Conservation (phyloP, 2,797 vertebrate species). For the Graptemys geographica region DNA sequence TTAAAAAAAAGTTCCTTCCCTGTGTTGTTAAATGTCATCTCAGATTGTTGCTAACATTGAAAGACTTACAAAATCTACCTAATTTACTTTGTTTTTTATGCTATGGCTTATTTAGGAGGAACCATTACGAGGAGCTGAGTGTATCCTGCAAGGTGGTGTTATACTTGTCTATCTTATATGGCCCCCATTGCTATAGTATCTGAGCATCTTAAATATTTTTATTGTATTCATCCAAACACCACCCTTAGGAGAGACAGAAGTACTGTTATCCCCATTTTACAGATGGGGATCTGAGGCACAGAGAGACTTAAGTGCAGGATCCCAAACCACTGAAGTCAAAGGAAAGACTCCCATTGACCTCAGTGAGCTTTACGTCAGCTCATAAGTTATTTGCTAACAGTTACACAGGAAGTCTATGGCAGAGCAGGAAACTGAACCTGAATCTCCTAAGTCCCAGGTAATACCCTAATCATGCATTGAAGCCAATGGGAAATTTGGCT, state of each 20-base stretch:
- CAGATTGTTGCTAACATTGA: background rate
- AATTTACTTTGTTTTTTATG: background rate
- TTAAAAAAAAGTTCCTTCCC: background rate
- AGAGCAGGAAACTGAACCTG: background rate
- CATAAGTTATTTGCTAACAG: background rate
- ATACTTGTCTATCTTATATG: background rate
- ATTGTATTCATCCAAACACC: background rate
- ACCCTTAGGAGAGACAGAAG: background rate
- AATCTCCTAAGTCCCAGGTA: background rate
- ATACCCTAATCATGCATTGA: background rate
- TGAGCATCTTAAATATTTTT: background rate
- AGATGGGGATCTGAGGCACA: background rate
- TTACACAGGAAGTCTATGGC: background rate
- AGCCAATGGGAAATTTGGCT: background rate
- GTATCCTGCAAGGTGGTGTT: background rate
- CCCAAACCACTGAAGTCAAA: background rate
- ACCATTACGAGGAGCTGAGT: background rate
- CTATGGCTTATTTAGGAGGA: background rate
- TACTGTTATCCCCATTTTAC: background rate
- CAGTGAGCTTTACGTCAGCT: rapidly evolving
- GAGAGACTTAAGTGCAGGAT: background rate
- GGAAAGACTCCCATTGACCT: background rate
- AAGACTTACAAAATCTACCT: background rate
- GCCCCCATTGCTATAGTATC: background rate
- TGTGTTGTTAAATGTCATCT: background rate